phyloP scores from a whole-genome alignment of 2,888 invertebrate genomes.

The Meliscaeva auricollis region DNA sequence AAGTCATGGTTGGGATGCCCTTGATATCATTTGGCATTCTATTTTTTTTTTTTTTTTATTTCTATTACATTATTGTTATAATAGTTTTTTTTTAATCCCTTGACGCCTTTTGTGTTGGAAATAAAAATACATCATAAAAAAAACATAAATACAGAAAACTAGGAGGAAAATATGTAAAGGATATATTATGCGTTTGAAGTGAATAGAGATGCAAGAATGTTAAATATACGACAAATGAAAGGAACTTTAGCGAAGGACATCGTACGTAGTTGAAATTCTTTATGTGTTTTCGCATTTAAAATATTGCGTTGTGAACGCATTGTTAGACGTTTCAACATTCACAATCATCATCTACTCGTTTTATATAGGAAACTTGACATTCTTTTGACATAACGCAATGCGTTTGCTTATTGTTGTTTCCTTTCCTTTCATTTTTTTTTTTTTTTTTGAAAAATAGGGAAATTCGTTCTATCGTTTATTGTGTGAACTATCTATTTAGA shows the following conservation, averaged over 20 bases:
- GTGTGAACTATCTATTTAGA: too few relatives aligned
- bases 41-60: not conserved
- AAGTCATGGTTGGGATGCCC: conserved; percentile 37
- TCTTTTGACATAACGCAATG: not conserved
- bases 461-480: too few relatives aligned
- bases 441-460: too few relatives aligned
- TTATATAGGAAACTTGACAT: not conserved
- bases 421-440: not conserved
- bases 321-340: not conserved
- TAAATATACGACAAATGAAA: conserved; percentile 22
- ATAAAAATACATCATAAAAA: conserved; percentile 22
- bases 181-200: conserved; percentile 20
- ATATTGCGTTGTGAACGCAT: conserved; percentile 15
- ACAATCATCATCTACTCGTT: conserved; percentile 17
- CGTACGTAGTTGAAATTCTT: not conserved
- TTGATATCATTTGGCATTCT: conserved; percentile 54
- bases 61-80: conserved; percentile 65
- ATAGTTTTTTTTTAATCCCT: conserved; percentile 63
- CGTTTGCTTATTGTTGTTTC: not conserved
- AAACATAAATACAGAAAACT: not conserved
- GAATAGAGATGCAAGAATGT: conserved; percentile 7
- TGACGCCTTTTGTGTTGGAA: conserved; percentile 34
- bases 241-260: conserved; percentile 17
- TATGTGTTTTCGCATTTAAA: conserved; percentile 5
- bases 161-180: conserved; percentile 11